Conservation (phyloP, 2,888 invertebrate genomes). For the Eilema griseolum region DNA sequence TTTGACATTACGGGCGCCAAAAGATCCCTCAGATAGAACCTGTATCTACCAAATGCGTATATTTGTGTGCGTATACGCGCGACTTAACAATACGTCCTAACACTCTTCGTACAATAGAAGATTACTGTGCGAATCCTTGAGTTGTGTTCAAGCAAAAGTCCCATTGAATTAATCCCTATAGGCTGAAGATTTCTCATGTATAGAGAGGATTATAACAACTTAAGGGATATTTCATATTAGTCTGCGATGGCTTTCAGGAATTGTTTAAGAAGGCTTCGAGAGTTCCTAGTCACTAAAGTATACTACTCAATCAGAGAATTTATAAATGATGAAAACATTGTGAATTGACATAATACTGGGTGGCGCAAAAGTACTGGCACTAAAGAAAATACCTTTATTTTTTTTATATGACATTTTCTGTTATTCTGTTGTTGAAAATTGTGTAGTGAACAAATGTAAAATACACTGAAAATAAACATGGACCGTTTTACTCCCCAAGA, state of each 20-base stretch:
- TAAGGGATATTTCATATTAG: not conserved
- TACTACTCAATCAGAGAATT: too few relatives aligned
- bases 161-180: conserved; percentile 39
- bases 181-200: conserved; percentile 18
- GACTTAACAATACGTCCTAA: conserved; percentile 4
- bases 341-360: too few relatives aligned
- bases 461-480: too few relatives aligned
- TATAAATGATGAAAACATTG: too few relatives aligned
- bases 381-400: too few relatives aligned
- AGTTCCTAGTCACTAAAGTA: too few relatives aligned
- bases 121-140: conserved; percentile 29
- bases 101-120: conserved; percentile 28
- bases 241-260: not conserved
- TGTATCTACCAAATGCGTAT: not conserved
- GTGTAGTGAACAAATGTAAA: too few relatives aligned
- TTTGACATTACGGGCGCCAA: not conserved
- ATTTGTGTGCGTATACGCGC: not conserved
- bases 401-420: too few relatives aligned
- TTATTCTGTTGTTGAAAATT: too few relatives aligned
- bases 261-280: not conserved
- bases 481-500: too few relatives aligned
- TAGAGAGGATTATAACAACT: conserved; percentile 8
- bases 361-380: too few relatives aligned
- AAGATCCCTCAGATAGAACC: not conserved
- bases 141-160: conserved; percentile 37